phyloP scores from a whole-genome alignment of 2,113 vertebrate species.

The Copsychus sechellarum region DNA sequence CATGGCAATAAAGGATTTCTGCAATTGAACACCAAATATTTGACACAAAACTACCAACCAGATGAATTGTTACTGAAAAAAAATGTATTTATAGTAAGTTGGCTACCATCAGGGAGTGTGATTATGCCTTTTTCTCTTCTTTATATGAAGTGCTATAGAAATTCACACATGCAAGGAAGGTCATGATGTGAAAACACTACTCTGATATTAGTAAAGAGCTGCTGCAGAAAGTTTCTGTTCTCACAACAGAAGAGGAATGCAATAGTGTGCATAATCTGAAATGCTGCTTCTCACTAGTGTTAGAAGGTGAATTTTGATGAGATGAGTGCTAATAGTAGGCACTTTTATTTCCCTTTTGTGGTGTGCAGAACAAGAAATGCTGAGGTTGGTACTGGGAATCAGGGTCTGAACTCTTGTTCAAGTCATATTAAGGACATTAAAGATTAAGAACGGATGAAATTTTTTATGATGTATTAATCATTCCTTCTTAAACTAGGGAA shows the following conservation, averaged over 20 bases:
- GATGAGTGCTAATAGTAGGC: background rate
- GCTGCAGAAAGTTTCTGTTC: background rate
- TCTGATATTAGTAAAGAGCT: fast-evolving
- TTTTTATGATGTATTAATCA: background rate
- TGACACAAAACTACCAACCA: background rate
- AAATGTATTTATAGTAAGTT: background rate
- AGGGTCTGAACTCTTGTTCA: background rate
- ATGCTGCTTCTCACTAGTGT: background rate
- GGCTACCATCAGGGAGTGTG: background rate
- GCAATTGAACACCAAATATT: background rate
- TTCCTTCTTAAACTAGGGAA: background rate
- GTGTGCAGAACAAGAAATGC: background rate
- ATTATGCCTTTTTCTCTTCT: background rate
- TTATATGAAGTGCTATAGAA: background rate
- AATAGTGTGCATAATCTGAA: background rate
- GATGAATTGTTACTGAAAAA: background rate
- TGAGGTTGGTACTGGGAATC: background rate
- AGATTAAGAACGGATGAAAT: background rate
- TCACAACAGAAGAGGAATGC: background rate
- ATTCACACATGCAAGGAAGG: background rate
- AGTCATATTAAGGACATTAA: background rate
- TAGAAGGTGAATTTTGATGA: background rate
- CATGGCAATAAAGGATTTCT: background rate
- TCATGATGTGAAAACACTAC: background rate
- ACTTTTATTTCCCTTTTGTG: background rate